Evolutionary conservation across 1,140 invertebrate species (phyloP).

Genomic region (Carposina sasakii): DNA sequence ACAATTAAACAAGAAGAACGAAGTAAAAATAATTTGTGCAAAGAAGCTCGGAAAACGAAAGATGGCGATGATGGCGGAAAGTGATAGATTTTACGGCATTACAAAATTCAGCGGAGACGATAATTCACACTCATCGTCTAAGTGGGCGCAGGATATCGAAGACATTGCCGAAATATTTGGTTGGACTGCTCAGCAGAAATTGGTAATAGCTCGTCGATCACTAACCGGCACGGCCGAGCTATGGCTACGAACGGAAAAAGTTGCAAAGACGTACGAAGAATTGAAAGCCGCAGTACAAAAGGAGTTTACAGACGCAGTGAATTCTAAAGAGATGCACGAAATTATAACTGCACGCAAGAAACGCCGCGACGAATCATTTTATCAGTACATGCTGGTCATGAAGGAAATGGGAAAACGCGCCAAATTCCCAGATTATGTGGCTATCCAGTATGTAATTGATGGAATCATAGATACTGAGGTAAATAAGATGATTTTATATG

Average conservation of each 20-base stretch:
- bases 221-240: neutral
- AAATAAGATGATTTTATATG: neutral
- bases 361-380: neutral
- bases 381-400: neutral
- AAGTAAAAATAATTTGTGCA: neutral
- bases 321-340: neutral
- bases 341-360: neutral
- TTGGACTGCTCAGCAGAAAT: neutral
- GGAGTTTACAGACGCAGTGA: neutral
- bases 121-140: neutral
- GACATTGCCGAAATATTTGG: neutral
- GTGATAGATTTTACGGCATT: neutral
- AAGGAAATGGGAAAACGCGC: conserved; percentile 1
- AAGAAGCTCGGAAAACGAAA: neutral
- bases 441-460: neutral
- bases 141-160: neutral
- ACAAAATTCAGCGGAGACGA: too few relatives aligned
- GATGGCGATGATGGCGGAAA: neutral
- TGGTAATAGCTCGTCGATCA: neutral
- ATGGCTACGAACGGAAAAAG: neutral
- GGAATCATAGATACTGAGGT: neutral
- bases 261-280: neutral
- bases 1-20: neutral
- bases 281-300: neutral
- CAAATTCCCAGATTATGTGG: neutral